phyloP scores from a whole-genome alignment of 2,113 vertebrate genomes.

The Columbina picui region DNA sequence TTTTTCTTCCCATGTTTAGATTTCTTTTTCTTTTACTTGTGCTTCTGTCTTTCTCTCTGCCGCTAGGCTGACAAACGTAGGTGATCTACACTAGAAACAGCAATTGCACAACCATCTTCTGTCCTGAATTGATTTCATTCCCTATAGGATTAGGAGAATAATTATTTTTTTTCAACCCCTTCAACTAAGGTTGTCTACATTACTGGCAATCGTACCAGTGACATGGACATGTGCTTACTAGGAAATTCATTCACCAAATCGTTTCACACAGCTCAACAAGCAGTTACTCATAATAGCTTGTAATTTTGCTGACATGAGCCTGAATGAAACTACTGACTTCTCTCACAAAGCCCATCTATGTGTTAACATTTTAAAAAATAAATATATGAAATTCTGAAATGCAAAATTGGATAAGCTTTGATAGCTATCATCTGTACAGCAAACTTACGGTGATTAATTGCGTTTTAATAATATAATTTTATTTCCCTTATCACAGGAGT shows the following conservation, averaged over 20 bases:
- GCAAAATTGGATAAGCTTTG: conserved; percentile 37
- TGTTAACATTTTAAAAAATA: not conserved
- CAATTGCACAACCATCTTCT: not conserved
- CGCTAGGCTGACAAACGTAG: not conserved
- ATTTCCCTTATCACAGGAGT: not conserved
- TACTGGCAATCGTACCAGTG: not conserved
- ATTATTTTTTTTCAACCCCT: conserved; percentile 22
- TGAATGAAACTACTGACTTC: conserved; percentile 48
- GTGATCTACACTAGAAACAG: not conserved
- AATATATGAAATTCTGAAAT: conserved; percentile 20
- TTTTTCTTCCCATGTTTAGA: not conserved
- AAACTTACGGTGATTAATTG: conserved; percentile 46
- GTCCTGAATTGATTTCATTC: not conserved
- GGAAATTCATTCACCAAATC: conserved; percentile 44
- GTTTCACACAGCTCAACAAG: conserved; percentile 32
- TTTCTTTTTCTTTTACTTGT: not conserved
- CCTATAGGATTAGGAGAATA: not conserved
- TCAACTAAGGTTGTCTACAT: not conserved
- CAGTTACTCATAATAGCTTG: conserved; percentile 48
- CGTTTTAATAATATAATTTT: conserved; percentile 32
- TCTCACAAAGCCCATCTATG: conserved; percentile 19
- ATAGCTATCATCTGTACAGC: conserved; percentile 38
- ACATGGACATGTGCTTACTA: not conserved
- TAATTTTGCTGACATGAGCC: conserved; percentile 42
- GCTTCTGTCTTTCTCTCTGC: not conserved